phyloP scores from a whole-genome alignment of 2,888 invertebrate species.

The Atrina japonica region DNA sequence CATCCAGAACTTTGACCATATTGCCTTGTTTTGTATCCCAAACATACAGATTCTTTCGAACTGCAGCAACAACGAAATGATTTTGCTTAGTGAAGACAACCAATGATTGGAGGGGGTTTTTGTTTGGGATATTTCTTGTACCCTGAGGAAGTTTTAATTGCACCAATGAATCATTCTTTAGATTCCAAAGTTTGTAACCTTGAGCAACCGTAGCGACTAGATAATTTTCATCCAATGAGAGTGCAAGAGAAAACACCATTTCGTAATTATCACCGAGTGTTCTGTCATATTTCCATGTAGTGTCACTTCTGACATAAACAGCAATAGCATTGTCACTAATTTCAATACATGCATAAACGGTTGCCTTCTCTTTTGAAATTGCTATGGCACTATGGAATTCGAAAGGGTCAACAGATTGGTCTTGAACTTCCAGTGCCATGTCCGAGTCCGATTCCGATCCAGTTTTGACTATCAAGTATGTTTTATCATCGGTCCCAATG shows the following conservation, averaged over 20 bases:
- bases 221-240: constrained; percentile 90
- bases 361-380: constrained; percentile 66
- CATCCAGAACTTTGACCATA: constrained; percentile 95
- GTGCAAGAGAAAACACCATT: constrained; percentile 83
- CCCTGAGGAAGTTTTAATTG: constrained; percentile 82
- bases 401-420: constrained; percentile 74
- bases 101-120: constrained; percentile 93
- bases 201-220: constrained; percentile 85
- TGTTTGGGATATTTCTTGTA: constrained; percentile 95
- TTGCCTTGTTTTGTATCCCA: constrained; percentile 92
- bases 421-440: constrained; percentile 75
- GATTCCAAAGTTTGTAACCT: constrained; percentile 81
- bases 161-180: constrained; percentile 74
- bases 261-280: constrained; percentile 76
- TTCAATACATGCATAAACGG: constrained; percentile 78
- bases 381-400: constrained; percentile 80
- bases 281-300: constrained; percentile 74
- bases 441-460: constrained; percentile 71
- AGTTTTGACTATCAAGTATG: constrained; percentile 70
- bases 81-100: constrained; percentile 94
- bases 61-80: constrained; percentile 96
- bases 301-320: constrained; percentile 69
- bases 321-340: constrained; percentile 79
- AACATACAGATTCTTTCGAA: constrained; percentile 95
- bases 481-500: constrained; percentile 60